phyloP scores from a whole-genome alignment of 2,797 vertebrate genomes.

The Halcyon smyrnensis region DNA sequence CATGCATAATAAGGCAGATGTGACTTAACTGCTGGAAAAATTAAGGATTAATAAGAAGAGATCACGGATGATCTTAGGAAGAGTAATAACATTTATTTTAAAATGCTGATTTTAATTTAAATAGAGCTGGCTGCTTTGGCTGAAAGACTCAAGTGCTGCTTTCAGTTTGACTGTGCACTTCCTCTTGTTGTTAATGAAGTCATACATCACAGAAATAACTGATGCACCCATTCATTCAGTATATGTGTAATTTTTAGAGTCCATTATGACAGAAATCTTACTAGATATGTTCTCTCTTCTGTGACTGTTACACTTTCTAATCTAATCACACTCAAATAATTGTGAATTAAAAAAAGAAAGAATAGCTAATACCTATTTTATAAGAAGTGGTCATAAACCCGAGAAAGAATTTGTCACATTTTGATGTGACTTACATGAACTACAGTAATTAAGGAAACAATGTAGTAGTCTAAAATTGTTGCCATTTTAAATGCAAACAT shows the following conservation, averaged over 20 bases:
- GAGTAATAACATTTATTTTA: conserved; percentile 10
- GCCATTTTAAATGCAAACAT: conserved; percentile 41
- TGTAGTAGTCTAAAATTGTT: conserved; percentile 20
- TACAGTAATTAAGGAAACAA: conserved; percentile 39
- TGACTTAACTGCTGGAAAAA: conserved; percentile 12
- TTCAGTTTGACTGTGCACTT: conserved; percentile 59
- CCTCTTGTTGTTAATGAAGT: conserved; percentile 46
- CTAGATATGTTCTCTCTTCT: not conserved
- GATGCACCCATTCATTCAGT: not conserved
- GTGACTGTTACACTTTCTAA: not conserved
- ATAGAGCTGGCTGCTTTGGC: not conserved
- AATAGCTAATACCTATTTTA: not conserved
- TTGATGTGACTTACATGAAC: conserved; percentile 10
- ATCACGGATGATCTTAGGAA: not conserved
- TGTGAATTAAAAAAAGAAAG: not conserved
- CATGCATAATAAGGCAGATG: not conserved
- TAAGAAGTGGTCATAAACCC: not conserved
- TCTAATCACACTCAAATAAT: conserved; percentile 13
- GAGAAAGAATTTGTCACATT: not conserved
- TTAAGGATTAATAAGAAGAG: not conserved
- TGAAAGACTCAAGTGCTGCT: conserved; percentile 42
- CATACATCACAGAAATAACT: conserved; percentile 21
- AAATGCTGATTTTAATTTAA: conserved; percentile 13
- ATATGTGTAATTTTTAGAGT: not conserved
- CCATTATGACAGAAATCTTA: not conserved